Evolutionary conservation across 2,888 invertebrate genomes (phyloP), one percentile per base, ranked within the genome.

Genomic region (Perizoma flavofasciatum): DNA sequence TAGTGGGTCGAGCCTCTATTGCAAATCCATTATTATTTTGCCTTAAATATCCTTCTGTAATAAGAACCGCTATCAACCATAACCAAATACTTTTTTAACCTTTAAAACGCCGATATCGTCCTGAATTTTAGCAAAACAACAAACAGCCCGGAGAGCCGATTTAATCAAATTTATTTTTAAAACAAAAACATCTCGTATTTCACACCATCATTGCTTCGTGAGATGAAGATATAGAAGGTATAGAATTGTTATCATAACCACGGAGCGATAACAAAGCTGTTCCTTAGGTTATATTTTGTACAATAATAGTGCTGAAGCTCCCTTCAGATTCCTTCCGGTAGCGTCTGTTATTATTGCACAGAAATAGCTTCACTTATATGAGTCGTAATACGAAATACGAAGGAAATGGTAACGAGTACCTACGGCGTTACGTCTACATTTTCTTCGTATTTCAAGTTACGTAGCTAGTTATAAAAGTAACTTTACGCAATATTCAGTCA

Each of bases 151-250:
- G 49, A 5, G 50, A 45, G 32, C 49, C 47, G 43, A 62, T 55
- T 60, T 63, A 65, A 58, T 65, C 61, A 61, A 65, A 60, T 67
- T 65, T 65, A 63, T 64, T 68, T 66, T 66, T 34, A 49, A 33
- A 41, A 49, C 60, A 49, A 59, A 66, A 66, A 63, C 56, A 55
- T 65, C 56, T 56, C 40, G 66, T 63, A 63, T 66, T 66, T 66
- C 66, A 45, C 49, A 41, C 49, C 55, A 22, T 50, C 54, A 59
- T 57, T 49, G 56, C 45, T 41, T 58, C 63, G 44, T 40, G 58
- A 59, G 48, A 59, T 63, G 22, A 22, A 22, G 22, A 22, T 22
- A 22, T 22, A 22, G 22, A 1, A 22, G 22, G 22, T 66, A 64
- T 64, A 63, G 55, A 66, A 66, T 66, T 66, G 50, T 66, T 68